Conservation (phyloP, 2,113 vertebrate genomes). For the Nicator chloris region DNA sequence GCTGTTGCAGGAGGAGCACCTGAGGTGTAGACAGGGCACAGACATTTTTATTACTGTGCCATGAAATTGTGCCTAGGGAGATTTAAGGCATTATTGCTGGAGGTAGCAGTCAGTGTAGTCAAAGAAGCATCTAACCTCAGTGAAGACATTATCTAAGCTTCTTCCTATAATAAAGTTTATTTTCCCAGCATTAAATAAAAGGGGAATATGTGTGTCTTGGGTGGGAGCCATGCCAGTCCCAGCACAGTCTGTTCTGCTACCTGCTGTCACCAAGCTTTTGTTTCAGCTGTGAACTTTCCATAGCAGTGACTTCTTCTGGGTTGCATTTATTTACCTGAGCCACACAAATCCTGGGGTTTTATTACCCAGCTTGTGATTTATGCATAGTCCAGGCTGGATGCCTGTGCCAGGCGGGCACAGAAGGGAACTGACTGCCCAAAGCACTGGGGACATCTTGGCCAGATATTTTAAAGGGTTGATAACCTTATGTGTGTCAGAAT, state of each 20-base stretch:
- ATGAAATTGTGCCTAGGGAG: slow-evolving; percentile 11
- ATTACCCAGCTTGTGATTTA: background rate
- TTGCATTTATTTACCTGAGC: background rate
- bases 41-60: slow-evolving; percentile 18
- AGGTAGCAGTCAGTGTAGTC: background rate
- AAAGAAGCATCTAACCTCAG: background rate
- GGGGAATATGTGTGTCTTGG: background rate
- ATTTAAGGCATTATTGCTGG: slow-evolving; percentile 6
- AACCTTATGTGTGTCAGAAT: accelerated
- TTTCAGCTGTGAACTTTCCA: background rate
- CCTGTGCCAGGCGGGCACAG: accelerated
- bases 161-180: background rate
- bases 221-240: background rate
- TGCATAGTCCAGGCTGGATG: background rate
- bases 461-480: background rate
- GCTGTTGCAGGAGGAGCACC: background rate
- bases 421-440: background rate
- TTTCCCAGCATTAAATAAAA: background rate
- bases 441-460: background rate
- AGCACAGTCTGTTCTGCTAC: accelerated
- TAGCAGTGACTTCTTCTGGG: background rate
- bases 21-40: background rate
- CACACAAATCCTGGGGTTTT: background rate
- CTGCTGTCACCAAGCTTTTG: background rate
- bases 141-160: slow-evolving; percentile 11